Evolutionary conservation across 1,140 invertebrate genomes (phyloP), one percentile per base, ranked within the genome.

Genomic region (Platyscapa corneri): DNA sequence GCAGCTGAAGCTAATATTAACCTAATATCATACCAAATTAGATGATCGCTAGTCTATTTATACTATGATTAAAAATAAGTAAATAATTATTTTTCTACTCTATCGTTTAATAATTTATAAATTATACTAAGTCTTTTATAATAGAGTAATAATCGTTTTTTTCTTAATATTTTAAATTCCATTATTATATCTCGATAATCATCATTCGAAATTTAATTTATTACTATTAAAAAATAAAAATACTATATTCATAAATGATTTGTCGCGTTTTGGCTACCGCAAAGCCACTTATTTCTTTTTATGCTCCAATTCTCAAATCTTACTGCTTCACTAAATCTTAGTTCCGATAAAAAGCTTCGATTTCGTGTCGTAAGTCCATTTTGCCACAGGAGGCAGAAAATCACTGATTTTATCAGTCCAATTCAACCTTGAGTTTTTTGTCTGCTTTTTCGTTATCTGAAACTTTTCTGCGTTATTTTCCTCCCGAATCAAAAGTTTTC

Each of bases 381-480:
- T 81, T 49, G 6, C 12, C 46, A 56, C n/a, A 83, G 49, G 34
- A 83, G 72, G 49, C 80, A 74, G 72, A 76, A 76, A 65, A 83
- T 76, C 72, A 60, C 32, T 70, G 72, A 76, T 76, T 65, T 83
- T 83, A 76, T 83, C 82, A 74, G 53, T 7, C 7, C 72, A 83
- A 56, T 82, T 74, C 81, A 82, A 46, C 46, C 42, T 7, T 42
- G 49, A 56, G 39, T 39, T 82, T 82, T 82, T 82, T 20, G 30
- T 16, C 10, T 30, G 32, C 6, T 53, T 23, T 79, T 46, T 0
- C 34, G 20, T 82, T 60, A 82, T 74, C 64, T 34, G 2, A 32
- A 53, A 32, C 27, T 53, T 53, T 20, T 60, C 42, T 82, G n/a
- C 20, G 56, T 60, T 49, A 74, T 18, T 70, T 39, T 65, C 70